Evolutionary conservation across 2,113 vertebrate species (phyloP).

Genomic region (Heterocephalus glaber): DNA sequence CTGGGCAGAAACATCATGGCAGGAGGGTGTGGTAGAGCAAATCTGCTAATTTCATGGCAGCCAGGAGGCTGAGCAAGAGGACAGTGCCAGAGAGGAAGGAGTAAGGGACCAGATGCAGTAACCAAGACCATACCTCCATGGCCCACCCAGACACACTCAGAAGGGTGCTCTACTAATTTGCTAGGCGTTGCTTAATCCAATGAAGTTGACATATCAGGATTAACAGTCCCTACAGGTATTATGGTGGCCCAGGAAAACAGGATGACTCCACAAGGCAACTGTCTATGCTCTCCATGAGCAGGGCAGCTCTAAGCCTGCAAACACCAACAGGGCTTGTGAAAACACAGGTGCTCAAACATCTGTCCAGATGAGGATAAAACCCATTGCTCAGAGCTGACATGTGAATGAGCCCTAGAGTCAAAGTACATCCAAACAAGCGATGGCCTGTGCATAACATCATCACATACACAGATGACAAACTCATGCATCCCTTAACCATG

Average conservation of each 20-base stretch:
- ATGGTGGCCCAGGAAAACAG: rapidly evolving
- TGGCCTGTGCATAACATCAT: not conserved
- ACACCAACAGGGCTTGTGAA: rapidly evolving
- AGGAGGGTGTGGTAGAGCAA: not conserved
- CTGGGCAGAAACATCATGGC: not conserved
- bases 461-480: not conserved
- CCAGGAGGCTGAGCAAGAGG: not conserved
- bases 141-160: not conserved
- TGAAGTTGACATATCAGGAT: not conserved
- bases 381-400: not conserved
- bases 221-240: not conserved
- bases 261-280: not conserved
- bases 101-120: too few relatives aligned
- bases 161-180: not conserved
- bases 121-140: not conserved
- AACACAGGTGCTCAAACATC: not conserved
- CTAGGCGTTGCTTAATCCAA: not conserved
- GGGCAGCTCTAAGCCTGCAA: not conserved
- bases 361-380: rapidly evolving
- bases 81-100: not conserved
- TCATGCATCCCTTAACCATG: not conserved
- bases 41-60: not conserved
- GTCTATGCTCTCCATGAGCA: not conserved
- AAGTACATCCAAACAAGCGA: not conserved
- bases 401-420: not conserved